These are phyloP conservation scores for Stenodema calcarata DNA, from an alignment of 2,888 invertebrate genomes.

Conservation along the genomic window DNA sequence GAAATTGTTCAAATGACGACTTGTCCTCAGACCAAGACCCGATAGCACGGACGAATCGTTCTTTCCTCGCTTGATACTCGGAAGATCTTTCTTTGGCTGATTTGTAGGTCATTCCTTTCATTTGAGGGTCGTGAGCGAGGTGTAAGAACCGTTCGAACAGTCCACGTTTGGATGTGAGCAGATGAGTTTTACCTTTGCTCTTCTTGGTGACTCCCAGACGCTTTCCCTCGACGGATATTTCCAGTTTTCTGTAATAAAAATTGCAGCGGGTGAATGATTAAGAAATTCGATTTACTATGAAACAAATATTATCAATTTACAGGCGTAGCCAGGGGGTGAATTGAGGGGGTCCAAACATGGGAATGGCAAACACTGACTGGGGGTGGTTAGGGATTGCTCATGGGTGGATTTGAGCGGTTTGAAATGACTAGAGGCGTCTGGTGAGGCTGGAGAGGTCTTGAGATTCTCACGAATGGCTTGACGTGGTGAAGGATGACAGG, in stretches of 20 bases:
- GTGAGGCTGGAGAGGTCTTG: no score
- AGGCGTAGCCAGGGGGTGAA: no score
- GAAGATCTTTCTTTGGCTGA: neutral
- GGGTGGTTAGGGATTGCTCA: no score
- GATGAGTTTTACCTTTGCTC: slow-evolving; percentile 61
- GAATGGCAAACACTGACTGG: no score
- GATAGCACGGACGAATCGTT: neutral
- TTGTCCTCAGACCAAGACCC: slow-evolving; percentile 43
- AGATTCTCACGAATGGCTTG: no score
- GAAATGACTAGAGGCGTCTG: no score
- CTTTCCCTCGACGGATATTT: slow-evolving; percentile 79
- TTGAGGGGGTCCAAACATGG: no score
- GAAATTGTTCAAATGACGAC: neutral
- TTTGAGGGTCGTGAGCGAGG: neutral
- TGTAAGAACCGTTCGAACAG: slow-evolving; percentile 57
- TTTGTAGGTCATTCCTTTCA: neutral
- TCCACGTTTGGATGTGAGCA: slow-evolving; percentile 63
- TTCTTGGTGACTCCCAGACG: slow-evolving; percentile 82
- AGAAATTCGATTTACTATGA: no score
- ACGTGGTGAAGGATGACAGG: no score
- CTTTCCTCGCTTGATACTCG: neutral
- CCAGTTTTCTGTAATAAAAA: slow-evolving; percentile 66
- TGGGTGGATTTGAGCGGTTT: no score
- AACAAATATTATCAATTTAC: no score
- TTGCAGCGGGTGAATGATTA: no score